These are phyloP conservation scores for Leptobrachium ailaonicum DNA, from an alignment of 2,113 vertebrate species.

Conservation along the genomic window DNA sequence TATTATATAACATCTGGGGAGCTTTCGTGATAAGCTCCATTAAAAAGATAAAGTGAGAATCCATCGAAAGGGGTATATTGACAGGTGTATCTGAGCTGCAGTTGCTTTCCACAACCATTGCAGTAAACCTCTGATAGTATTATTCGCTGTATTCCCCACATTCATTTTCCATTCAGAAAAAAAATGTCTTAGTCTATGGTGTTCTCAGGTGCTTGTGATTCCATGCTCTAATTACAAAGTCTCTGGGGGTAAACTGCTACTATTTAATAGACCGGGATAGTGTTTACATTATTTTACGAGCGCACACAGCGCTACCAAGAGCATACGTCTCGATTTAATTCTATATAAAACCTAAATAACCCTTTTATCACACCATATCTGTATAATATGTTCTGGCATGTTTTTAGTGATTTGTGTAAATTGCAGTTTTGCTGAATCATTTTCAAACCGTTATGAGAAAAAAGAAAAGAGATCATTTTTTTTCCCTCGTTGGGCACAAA, in stretches of 20 bases:
- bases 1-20: too few relatives aligned
- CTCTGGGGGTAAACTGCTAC: not conserved
- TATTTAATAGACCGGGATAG: not conserved
- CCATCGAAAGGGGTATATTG: too few relatives aligned
- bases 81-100: not conserved
- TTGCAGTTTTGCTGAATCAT: not conserved
- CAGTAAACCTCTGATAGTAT: not conserved
- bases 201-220: not conserved
- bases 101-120: not conserved
- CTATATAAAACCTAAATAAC: not conserved
- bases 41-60: too few relatives aligned
- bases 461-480: not conserved
- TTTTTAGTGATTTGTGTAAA: not conserved
- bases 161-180: constrained; percentile 11
- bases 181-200: not conserved
- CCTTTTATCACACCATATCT: not conserved
- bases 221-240: not conserved
- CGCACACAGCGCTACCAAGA: not conserved
- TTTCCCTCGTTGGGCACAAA: too few relatives aligned
- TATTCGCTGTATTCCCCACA: not conserved
- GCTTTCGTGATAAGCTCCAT: too few relatives aligned
- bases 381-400: not conserved
- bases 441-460: not conserved
- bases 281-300: not conserved
- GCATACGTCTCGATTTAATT: not conserved